Conservation (phyloP, 2,888 invertebrate species). For the Melinaea marsaeus region DNA sequence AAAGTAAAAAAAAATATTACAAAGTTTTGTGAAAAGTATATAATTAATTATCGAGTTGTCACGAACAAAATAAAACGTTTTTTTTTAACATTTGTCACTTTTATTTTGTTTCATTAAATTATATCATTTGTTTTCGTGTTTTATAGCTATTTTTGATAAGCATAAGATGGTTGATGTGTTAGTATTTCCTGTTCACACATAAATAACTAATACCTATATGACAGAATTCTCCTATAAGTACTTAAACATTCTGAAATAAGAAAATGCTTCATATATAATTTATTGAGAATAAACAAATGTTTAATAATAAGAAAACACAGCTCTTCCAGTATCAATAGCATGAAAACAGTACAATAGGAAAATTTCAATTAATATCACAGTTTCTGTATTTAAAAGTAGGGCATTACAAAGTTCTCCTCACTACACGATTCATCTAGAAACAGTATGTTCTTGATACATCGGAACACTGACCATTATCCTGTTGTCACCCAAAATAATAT, state of each 20-base stretch:
- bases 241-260: too few relatives aligned
- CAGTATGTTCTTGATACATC: slow-evolving; percentile 78
- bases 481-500: slow-evolving; percentile 88
- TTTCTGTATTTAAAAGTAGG: slow-evolving; percentile 74
- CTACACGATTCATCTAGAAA: slow-evolving; percentile 73
- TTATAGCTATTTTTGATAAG: background rate
- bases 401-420: slow-evolving; percentile 65
- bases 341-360: slow-evolving; percentile 63
- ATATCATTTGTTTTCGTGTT: background rate
- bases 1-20: background rate
- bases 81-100: background rate
- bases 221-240: too few relatives aligned
- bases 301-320: slow-evolving; percentile 34
- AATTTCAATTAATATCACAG: slow-evolving; percentile 77
- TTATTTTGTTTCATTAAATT: background rate
- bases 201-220: too few relatives aligned
- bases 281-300: background rate
- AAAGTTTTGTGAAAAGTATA: background rate
- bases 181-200: too few relatives aligned
- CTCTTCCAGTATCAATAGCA: slow-evolving; percentile 53
- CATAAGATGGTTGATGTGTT: background rate
- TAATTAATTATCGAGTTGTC: slow-evolving; percentile 14
- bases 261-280: too few relatives aligned
- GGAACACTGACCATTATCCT: slow-evolving; percentile 74
- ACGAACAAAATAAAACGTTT: background rate